Evolutionary conservation across 2,113 vertebrate genomes (phyloP).

Genomic region (Leptobrachium ailaonicum): DNA sequence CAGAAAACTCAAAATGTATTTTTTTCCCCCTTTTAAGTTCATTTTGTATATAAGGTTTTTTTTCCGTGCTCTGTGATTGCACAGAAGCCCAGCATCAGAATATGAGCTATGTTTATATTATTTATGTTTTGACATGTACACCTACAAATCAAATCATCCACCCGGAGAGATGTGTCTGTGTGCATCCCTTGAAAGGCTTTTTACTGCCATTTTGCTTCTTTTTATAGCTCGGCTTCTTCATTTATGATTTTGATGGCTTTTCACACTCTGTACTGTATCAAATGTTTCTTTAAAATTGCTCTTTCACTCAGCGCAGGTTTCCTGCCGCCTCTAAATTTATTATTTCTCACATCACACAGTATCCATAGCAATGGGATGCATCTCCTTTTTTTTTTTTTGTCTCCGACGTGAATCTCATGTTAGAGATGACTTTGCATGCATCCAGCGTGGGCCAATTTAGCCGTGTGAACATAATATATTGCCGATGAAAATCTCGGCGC

Average conservation of each 20-base stretch:
- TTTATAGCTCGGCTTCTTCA: conserved; percentile 10
- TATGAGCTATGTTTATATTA: not conserved
- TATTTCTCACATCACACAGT: conserved; percentile 30
- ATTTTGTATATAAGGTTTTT: not conserved
- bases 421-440: conserved; percentile 17
- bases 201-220: not conserved
- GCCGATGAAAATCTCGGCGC: conserved; percentile 20
- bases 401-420: conserved; percentile 8
- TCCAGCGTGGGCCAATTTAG: conserved; percentile 8
- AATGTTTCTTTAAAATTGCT: conserved; percentile 28
- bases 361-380: conserved; percentile 26
- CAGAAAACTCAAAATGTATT: too few relatives aligned
- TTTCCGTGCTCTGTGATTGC: not conserved
- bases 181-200: conserved; percentile 36
- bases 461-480: conserved; percentile 23
- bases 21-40: not conserved
- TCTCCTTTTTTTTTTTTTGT: not conserved
- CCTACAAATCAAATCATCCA: conserved; percentile 17
- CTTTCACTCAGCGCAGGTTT: conserved; percentile 20
- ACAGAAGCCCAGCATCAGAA: not conserved
- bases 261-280: conserved; percentile 19
- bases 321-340: conserved; percentile 33
- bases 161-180: conserved; percentile 15
- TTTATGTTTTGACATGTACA: conserved; percentile 15
- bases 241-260: conserved; percentile 31